These are phyloP conservation scores for Tachyglossus aculeatus DNA, from an alignment of 2,797 vertebrate genomes.

Conservation along the genomic window DNA sequence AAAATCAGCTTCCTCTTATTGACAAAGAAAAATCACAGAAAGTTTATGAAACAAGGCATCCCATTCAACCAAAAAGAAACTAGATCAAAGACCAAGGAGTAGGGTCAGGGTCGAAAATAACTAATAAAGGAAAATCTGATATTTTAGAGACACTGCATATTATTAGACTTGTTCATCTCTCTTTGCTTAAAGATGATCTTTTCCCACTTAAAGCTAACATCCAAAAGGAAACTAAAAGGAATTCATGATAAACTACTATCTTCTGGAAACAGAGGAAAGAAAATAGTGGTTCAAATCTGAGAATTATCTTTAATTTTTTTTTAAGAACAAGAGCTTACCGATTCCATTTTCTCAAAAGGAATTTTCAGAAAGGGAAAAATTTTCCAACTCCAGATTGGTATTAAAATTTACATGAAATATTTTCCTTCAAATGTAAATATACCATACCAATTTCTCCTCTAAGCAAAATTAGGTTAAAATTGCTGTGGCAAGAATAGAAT, in stretches of 20 bases:
- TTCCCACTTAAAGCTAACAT: constrained; percentile 16
- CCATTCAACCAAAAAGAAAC: constrained; percentile 2
- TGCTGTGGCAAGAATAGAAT: background rate
- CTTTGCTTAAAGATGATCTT: background rate
- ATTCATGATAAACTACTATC: constrained; percentile 41
- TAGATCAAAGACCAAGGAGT: constrained; percentile 16
- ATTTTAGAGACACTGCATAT: background rate
- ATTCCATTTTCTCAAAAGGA: constrained; percentile 20
- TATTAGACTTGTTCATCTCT: background rate
- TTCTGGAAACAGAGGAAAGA: constrained; percentile 33
- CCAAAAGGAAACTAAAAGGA: constrained; percentile 3
- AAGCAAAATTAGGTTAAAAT: constrained; percentile 16
- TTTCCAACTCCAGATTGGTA: constrained; percentile 37
- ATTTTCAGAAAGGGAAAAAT: constrained; percentile 30
- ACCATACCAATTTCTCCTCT: constrained; percentile 15
- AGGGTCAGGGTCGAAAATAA: background rate
- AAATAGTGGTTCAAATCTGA: constrained; percentile 31
- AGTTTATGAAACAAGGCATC: constrained; percentile 12
- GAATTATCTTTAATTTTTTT: no score
- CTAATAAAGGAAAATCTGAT: background rate
- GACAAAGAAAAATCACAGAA: constrained; percentile 14
- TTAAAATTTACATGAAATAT: constrained; percentile 19
- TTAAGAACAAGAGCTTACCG: constrained; percentile 36
- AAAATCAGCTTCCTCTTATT: background rate
- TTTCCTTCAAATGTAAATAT: constrained; percentile 17